Evolutionary conservation across 2,797 vertebrate species (phyloP).

Genomic region (Diglossa cyanea): DNA sequence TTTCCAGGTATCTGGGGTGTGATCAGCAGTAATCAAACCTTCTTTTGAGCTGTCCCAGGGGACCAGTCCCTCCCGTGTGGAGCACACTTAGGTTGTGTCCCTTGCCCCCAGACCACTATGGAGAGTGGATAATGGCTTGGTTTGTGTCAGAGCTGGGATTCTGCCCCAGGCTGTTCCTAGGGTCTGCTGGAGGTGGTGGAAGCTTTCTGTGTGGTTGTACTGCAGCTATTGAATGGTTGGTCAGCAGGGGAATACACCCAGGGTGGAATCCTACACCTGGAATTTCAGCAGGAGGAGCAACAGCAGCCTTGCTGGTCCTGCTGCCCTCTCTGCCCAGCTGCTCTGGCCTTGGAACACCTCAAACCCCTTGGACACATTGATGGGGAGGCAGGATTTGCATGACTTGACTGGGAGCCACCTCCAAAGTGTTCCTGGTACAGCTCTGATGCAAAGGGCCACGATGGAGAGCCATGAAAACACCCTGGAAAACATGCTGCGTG

Average conservation of each 20-base stretch:
- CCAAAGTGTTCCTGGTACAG: neutral
- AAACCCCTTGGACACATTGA: neutral
- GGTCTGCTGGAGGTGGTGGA: neutral
- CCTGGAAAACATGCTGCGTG: fast-evolving
- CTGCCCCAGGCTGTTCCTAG: neutral
- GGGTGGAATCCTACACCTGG: neutral
- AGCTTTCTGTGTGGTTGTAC: neutral
- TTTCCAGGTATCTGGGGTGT: neutral
- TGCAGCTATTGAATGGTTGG: neutral
- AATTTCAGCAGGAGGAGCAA: neutral
- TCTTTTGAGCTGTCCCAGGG: fast-evolving
- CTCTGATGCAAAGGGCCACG: neutral
- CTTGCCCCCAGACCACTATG: fast-evolving
- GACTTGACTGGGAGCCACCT: neutral
- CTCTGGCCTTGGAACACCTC: neutral
- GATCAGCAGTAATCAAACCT: neutral
- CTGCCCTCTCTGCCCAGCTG: neutral
- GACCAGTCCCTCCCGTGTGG: fast-evolving
- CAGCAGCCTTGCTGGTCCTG: fast-evolving
- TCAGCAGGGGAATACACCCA: fast-evolving
- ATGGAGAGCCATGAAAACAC: neutral
- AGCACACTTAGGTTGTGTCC: fast-evolving
- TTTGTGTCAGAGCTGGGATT: neutral
- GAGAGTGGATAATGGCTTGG: neutral
- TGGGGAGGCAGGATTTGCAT: neutral